Base-by-base conservation (phyloP, 2,113 vertebrate genomes). In the Origma solitaria region DNA sequence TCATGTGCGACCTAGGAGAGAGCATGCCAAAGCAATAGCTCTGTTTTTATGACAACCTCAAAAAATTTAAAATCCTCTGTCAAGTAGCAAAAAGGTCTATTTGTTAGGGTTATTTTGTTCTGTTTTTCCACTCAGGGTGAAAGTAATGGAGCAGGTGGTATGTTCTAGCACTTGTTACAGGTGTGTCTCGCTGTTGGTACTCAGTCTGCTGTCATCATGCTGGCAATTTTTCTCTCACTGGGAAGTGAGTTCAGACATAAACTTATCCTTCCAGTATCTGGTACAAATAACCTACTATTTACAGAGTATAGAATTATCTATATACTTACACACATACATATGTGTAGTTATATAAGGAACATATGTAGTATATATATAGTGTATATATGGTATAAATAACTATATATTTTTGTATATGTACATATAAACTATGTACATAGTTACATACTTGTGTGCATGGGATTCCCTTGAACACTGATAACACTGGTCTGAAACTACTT, bases 31-130 rank as follows among this genome's bases (percentile, higher is more conserved):
- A 91, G 23, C 15, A 58, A 20, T 49, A 42, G 37, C 11, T 11
- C 38, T 58, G 17, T 31, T 31, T n/a, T 66, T 47, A 27, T 11
- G 22, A 30, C 2, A 60, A 14, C 2, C 44, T 40, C 1, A 68
- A 62, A 56, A 49, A 49, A 20, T 1, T 30, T 53, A 17, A 85
- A 69, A 45, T 30, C 6, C 11, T 5, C 24, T 14, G 2, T 6
- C 5, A 82, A 64, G 7, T 35, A 20, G 17, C 6, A 22, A 38
- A 37, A 62, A 40, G 13, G 3, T n/a, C 8, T 87, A 2, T 73
- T 69, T 21, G 1, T 40, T 49, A 11, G 4, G 7, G 2, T 9
- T 19, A n/a, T 15, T 23, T n/a, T 27, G 1, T 10, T 49, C 45
- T 51, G 3, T 7, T 45, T 58, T 75, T 60, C 45, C 38, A 25